Percentiles rank a stretch among this genome's conserved stretches.
phyloP scores from a whole-genome alignment of 35 echinoderm and acorn worm species.

The Apostichopus japonicus region DNA sequence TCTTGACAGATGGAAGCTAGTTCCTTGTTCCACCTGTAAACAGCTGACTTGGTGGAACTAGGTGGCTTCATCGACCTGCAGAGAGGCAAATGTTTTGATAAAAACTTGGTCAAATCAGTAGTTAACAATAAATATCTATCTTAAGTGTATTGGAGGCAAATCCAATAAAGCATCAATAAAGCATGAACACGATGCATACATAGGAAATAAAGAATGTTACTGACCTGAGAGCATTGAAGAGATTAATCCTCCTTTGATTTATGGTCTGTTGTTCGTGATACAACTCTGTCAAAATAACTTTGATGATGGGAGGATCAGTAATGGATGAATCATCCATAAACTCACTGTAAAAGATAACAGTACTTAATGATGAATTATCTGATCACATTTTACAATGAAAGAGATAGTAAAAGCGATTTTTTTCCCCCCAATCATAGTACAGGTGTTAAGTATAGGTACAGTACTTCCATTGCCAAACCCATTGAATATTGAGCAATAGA shows the following conservation, averaged over 20 bases:
- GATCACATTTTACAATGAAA: no score
- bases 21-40: constrained; percentile 95
- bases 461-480: no score
- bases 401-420: no score
- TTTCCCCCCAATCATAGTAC: no score
- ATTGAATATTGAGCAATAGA: no score
- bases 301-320: constrained; percentile 66
- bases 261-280: constrained; percentile 73
- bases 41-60: constrained; percentile 92
- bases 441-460: no score
- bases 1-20: constrained; percentile 70
- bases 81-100: neutral
- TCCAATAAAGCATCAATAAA: no score
- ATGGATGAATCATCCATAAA: constrained; percentile 82
- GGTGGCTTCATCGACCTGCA: constrained; percentile 95
- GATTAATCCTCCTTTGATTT: constrained; percentile 71
- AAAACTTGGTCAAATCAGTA: no score
- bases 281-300: constrained; percentile 60
- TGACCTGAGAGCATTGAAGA: constrained; percentile 84
- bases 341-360: constrained; percentile 49
- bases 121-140: no score
- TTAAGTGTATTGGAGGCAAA: no score
- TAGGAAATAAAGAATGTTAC: neutral
- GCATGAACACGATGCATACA: no score
- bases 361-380: no score